Conservation (phyloP, 2,113 vertebrate species). For the Corythaeola cristata region DNA sequence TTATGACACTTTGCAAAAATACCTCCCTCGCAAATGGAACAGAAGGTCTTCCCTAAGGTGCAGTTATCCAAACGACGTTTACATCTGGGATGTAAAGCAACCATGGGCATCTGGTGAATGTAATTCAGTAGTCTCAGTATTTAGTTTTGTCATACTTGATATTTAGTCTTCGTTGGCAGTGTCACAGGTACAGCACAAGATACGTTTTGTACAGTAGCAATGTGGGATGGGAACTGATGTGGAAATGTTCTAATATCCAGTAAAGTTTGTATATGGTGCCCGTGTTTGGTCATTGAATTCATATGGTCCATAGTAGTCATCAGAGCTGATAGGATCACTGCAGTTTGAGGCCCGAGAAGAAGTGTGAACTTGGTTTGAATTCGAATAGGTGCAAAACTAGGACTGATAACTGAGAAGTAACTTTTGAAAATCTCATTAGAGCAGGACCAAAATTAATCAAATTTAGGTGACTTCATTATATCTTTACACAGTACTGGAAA, state of each 20-base stretch:
- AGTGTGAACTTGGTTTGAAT: background rate
- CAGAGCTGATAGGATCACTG: background rate
- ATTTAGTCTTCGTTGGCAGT: background rate
- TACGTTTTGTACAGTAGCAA: background rate
- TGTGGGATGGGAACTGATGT: too few relatives aligned
- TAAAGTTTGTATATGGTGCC: too few relatives aligned
- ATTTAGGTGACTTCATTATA: background rate
- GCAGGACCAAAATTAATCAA: background rate
- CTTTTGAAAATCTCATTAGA: background rate
- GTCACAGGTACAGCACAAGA: background rate
- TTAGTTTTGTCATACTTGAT: background rate
- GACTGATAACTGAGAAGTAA: too few relatives aligned
- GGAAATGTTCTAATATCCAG: background rate
- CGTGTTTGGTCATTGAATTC: background rate
- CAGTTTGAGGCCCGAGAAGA: background rate
- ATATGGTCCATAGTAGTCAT: rapidly evolving
- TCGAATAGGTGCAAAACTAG: background rate
- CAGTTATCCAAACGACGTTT: background rate
- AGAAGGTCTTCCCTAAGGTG: background rate
- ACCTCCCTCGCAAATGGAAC: background rate
- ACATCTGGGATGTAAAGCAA: background rate
- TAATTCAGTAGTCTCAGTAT: background rate
- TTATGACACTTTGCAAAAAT: background rate
- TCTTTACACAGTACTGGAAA: background rate
- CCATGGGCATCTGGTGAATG: background rate